Base-by-base conservation (phyloP, 2,797 vertebrate genomes). In the Uromys caudimaculatus region DNA sequence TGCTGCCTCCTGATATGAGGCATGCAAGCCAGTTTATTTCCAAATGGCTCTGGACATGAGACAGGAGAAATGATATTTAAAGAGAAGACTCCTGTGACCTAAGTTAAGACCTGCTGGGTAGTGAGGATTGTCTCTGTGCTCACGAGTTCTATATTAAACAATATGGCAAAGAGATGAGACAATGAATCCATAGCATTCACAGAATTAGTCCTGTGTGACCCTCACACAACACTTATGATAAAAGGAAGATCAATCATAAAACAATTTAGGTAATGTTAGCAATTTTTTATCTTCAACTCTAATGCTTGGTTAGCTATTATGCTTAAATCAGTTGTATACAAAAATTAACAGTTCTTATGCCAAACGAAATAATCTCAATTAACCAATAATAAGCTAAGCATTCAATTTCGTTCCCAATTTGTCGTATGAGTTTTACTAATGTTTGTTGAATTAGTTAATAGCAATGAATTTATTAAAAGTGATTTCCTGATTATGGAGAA, bases 281-380 rank as follows among this genome's bases (percentile, higher is more conserved):
- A 90, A 47, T 93, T 88, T 88, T 93, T 83, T 44, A 78, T 90
- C 21, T 95, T 56, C 11, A 76, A 29, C 8, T 62, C 41, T 52
- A 83, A 76, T 83, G 2, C 83, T 85, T n/a, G 79, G 4, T 69
- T 88, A 89, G 67, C n/a, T 95, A 64, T n/a, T 32, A 32, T 38
- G 35, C 3, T 41, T 82, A 10, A 77, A 11, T 77, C 50, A 77
- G 29, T 17, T 52, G 29, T 47, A 17, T 2, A 19, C 41, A 52
- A 44, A 69, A 38, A 17, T 38, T 7, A 54, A 69, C 21, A 67
- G 29, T 29, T 12, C 56, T 4, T 79, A 29, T 76, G 13, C 58
- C 83, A 89, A 91, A 89, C 67, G 35, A 91, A 89, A 62, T 27
- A 54, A 12, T 91, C 29, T 96, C 47, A 87, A 62, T 54, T 75